These are phyloP conservation scores for Willisornis vidua DNA, from an alignment of 2,113 vertebrate species.

Conservation along the genomic window DNA sequence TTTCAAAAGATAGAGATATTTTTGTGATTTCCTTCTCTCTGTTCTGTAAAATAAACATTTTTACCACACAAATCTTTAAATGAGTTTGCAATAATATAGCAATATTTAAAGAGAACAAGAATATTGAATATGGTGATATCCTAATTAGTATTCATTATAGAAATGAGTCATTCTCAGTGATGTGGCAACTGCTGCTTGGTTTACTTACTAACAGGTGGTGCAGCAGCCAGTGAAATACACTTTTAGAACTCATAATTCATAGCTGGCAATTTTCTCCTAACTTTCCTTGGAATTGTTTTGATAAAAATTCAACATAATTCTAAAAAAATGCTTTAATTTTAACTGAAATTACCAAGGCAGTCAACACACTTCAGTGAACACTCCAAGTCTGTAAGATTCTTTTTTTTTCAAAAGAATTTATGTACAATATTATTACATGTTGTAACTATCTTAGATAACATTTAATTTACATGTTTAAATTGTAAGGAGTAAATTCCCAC, in stretches of 20 bases:
- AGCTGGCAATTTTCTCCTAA: not conserved
- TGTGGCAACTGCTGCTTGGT: not conserved
- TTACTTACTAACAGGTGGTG: not conserved
- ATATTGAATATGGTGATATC: not conserved
- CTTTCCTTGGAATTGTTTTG: not conserved
- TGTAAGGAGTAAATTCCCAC: not conserved
- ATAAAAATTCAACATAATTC: not conserved
- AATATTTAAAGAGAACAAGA: not conserved
- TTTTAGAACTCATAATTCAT: not conserved
- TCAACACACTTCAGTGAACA: not conserved
- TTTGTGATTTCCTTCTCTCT: not conserved
- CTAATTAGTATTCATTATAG: not conserved
- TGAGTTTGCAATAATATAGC: not conserved
- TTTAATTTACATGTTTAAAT: not conserved
- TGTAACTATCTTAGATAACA: not conserved
- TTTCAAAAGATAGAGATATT: not conserved
- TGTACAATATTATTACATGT: not conserved
- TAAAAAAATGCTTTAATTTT: not conserved
- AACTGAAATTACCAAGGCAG: not conserved
- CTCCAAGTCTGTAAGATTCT: not conserved
- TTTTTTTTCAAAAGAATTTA: not conserved
- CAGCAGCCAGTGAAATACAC: not conserved
- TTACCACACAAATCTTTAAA: not conserved
- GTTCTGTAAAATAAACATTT: not conserved
- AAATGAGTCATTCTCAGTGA: not conserved